A percentile compares a stretch with the other conserved stretches of the same genome.
phyloP scores from a whole-genome alignment of 2,797 vertebrate genomes.

The Poecilia wingei region DNA sequence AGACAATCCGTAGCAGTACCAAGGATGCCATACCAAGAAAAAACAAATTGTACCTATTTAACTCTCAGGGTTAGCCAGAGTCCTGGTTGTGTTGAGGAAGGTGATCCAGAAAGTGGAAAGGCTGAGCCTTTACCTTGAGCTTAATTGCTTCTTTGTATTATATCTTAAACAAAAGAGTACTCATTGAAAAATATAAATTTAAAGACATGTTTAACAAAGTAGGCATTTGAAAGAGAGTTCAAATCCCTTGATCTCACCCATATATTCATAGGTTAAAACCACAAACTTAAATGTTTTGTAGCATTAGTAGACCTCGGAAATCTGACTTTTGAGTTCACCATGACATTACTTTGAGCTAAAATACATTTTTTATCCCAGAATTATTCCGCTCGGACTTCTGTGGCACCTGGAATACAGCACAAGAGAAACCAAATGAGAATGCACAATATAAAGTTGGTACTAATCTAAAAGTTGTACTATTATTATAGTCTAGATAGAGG shows the following conservation, averaged over 20 bases:
- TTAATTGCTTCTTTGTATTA: constrained; percentile 13
- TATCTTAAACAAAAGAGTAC: not conserved
- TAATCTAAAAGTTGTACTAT: no score
- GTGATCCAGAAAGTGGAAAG: constrained; percentile 34
- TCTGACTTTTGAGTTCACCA: not conserved
- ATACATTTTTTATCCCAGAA: not conserved
- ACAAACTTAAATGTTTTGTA: not conserved
- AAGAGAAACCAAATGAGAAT: no score
- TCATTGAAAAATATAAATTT: not conserved
- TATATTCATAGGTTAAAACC: not conserved
- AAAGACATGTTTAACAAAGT: not conserved
- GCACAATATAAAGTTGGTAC: no score
- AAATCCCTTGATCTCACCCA: not conserved
- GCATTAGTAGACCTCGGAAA: not conserved
- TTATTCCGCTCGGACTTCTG: no score
- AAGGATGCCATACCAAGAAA: constrained; percentile 44
- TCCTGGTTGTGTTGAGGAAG: constrained; percentile 36
- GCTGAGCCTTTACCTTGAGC: constrained; percentile 24
- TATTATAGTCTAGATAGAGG: no score
- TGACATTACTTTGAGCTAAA: not conserved
- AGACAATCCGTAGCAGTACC: constrained; percentile 42
- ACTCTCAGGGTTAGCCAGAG: constrained; percentile 34
- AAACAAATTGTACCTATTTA: constrained; percentile 56
- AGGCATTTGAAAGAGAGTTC: no score
- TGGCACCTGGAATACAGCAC: no score